Evolutionary conservation across 2,113 vertebrate genomes (phyloP), one percentile per base, ranked within the genome.

Genomic region (Desmodus rotundus): DNA sequence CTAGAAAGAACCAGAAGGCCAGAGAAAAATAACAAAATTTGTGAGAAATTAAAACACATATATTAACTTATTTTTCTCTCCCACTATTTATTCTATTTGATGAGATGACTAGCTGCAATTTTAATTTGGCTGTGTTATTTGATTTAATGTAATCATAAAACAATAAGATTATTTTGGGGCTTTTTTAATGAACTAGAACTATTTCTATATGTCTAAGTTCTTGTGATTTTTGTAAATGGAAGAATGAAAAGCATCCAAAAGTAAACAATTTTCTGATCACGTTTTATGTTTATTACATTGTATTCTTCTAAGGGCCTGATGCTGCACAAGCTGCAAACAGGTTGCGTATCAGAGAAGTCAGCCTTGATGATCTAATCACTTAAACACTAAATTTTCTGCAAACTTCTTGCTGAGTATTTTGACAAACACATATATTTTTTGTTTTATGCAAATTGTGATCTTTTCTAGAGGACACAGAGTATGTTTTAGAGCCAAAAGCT

Each of bases 401-500:
- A 93, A 92, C 91, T 91, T 65, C 43, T 72, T 91, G 17, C 87
- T 33, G 68, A 91, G n/a, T 54, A 96, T 90, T 93, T 92, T 97
- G 16, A 89, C 41, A 95, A 97, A 92, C 47, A 96, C 3, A 77
- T 38, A 54, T 77, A 74, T 94, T 17, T 45, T 76, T 81, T 19
- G 7, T 78, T 96, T 76, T 65, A 58, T 93, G 84, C 94, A 73
- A 97, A 70, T 77, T 85, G 45, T 3, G 87, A n/a, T 31, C 76
- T 72, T 89, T 47, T 95, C 86, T 78, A 87, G 16, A 65, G 36
- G 26, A 82, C 24, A 36, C 24, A 63, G 8, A 43, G 24, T 61
- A 96, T 77, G 95, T 96, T 97, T 96, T 72, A 95, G 93, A 87
- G 12, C 20, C 5, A 94, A 97, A 67, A 95, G 50, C 5, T 68